A percentile compares a stretch with the other conserved stretches of the same genome.
Evolutionary conservation across 2,113 vertebrate genomes (phyloP).

Genomic region (Laterallus jamaicensis): DNA sequence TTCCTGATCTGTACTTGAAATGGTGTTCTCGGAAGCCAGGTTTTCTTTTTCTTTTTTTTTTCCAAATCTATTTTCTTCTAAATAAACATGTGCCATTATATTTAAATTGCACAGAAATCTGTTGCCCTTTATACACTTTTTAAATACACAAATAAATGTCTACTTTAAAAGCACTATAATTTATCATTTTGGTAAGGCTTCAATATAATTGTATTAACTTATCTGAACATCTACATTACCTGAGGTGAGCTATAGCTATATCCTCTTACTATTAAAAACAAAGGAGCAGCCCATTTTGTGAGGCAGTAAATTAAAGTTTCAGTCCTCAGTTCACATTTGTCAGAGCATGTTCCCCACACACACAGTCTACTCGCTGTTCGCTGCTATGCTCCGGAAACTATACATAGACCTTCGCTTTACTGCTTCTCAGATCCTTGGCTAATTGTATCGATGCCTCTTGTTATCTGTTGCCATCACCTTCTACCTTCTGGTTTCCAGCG

Average conservation of each 20-base stretch:
- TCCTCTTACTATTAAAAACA: not conserved
- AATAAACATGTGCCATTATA: not conserved
- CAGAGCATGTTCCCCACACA: not conserved
- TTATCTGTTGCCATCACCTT: not conserved
- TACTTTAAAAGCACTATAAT: not conserved
- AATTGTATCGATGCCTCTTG: not conserved
- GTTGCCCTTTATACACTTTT: not conserved
- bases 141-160: not conserved
- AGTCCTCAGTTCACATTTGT: not conserved
- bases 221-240: not conserved
- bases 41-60: not conserved
- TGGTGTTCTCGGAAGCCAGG: not conserved
- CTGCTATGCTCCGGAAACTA: not conserved
- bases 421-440: not conserved
- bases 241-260: not conserved
- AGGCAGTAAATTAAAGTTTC: not conserved
- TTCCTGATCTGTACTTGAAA: not conserved
- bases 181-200: not conserved
- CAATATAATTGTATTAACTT: not conserved
- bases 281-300: not conserved
- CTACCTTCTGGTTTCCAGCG: not conserved
- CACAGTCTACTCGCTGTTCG: not conserved
- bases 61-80: not conserved
- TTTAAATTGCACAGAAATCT: not conserved
- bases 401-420: not conserved